A percentile compares a stretch with the other conserved stretches of the same genome.
Evolutionary conservation across 2,888 invertebrate species (phyloP).

Genomic region (Parnassius apollo): DNA sequence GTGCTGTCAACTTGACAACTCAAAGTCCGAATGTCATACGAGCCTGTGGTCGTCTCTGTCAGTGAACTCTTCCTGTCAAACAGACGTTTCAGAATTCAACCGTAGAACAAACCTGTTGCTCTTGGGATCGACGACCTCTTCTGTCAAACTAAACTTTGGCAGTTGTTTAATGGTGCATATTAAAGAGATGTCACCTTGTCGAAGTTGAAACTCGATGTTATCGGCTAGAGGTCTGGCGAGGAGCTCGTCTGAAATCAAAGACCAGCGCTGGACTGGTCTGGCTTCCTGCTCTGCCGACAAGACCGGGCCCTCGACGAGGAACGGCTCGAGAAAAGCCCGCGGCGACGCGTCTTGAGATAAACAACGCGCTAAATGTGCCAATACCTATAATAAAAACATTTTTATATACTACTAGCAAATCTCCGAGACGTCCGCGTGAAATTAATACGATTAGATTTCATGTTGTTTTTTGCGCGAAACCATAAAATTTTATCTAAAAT

Average conservation of each 20-base stretch:
- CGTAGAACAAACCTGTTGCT: constrained; percentile 96
- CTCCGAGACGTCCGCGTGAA: too few relatives aligned
- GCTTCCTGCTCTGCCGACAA: constrained; percentile 91
- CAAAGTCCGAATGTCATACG: constrained; percentile 53
- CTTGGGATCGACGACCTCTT: constrained; percentile 97
- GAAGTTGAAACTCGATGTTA: constrained; percentile 93
- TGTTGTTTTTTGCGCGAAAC: too few relatives aligned
- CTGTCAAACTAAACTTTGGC: constrained; percentile 96
- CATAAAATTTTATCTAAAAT: too few relatives aligned
- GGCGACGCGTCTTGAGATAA: constrained; percentile 96
- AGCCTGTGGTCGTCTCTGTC: constrained; percentile 55
- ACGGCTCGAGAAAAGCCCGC: constrained; percentile 96
- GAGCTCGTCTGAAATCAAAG: constrained; percentile 95
- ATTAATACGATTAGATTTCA: too few relatives aligned
- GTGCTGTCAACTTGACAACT: neutral
- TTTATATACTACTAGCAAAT: too few relatives aligned
- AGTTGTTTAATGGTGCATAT: constrained; percentile 91
- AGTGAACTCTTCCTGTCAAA: constrained; percentile 84
- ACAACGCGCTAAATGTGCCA: constrained; percentile 94
- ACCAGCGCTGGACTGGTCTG: constrained; percentile 95
- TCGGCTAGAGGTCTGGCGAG: constrained; percentile 92
- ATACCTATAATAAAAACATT: constrained; percentile 67
- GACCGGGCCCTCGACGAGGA: constrained; percentile 92
- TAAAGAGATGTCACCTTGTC: constrained; percentile 95
- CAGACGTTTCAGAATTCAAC: constrained; percentile 97